Conservation (phyloP, 2,113 vertebrate species). For the Hucho hucho region DNA sequence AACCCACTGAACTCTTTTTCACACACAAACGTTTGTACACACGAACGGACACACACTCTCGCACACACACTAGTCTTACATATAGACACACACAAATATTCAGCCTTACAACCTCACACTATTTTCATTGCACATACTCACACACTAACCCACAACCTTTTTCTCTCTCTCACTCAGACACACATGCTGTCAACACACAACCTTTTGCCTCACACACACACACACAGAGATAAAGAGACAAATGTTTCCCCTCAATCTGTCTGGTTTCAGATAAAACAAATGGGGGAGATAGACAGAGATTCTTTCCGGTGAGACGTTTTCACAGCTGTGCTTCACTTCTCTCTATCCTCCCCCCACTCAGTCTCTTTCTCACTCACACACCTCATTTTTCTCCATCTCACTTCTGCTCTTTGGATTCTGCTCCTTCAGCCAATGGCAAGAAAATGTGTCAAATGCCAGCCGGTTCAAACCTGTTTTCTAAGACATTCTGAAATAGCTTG, state of each 20-base stretch:
- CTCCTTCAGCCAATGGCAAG: not conserved
- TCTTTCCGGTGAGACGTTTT: not conserved
- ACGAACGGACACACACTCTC: not conserved
- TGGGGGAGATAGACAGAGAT: not conserved
- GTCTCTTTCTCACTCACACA: not conserved
- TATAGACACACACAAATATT: too few species aligned
- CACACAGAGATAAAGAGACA: too few species aligned
- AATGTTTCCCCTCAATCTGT: too few species aligned
- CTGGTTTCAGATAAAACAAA: constrained; percentile 1
- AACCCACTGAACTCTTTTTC: not conserved
- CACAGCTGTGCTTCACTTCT: not conserved
- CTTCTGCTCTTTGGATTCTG: not conserved
- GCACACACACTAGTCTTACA: too few species aligned
- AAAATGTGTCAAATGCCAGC: not conserved
- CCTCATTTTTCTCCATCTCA: not conserved
- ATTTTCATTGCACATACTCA: not conserved
- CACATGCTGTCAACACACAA: too few species aligned
- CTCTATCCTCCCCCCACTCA: not conserved
- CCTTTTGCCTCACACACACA: too few species aligned
- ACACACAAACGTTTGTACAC: not conserved
- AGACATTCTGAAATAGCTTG: too few species aligned
- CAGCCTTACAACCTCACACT: not conserved
- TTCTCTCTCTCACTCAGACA: too few species aligned
- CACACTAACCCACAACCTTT: too few species aligned
- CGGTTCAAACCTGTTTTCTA: not conserved